Conservation (phyloP, 1,140 invertebrate species). For the Amphibalanus amphitrite region DNA sequence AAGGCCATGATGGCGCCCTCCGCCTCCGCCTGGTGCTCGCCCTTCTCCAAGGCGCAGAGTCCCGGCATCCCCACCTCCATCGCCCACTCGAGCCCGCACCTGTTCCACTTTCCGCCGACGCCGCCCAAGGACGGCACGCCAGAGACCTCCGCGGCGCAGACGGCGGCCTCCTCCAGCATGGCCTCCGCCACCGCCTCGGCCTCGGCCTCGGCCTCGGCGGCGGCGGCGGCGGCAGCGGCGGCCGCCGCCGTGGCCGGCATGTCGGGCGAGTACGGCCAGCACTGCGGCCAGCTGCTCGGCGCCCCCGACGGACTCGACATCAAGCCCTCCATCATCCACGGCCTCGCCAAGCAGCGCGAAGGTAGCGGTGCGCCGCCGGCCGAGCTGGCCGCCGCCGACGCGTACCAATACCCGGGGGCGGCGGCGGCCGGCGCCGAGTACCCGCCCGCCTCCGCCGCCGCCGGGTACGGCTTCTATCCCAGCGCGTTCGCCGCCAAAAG, state of each 20-base stretch:
- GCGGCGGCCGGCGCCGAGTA: background rate
- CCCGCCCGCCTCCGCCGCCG: too few relatives aligned
- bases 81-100: background rate
- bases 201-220: background rate
- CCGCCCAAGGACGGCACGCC: conserved; percentile 3
- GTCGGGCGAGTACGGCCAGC: background rate
- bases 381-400: background rate
- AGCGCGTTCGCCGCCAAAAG: background rate
- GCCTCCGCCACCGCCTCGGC: background rate
- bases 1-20: background rate
- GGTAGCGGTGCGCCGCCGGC: background rate
- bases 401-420: background rate
- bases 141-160: background rate
- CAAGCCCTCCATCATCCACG: background rate
- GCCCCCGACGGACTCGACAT: background rate
- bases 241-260: background rate
- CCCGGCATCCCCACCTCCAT: background rate
- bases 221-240: background rate
- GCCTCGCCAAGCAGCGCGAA: background rate
- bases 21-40: conserved; percentile 3
- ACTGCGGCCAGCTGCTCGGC: background rate
- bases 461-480: background rate
- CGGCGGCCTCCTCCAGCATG: background rate
- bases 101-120: background rate
- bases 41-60: background rate